These are phyloP conservation scores for Ephydatia muelleri DNA, from an alignment of 37 sponge, comb jelly and placozoan species.

Conservation along the genomic window DNA sequence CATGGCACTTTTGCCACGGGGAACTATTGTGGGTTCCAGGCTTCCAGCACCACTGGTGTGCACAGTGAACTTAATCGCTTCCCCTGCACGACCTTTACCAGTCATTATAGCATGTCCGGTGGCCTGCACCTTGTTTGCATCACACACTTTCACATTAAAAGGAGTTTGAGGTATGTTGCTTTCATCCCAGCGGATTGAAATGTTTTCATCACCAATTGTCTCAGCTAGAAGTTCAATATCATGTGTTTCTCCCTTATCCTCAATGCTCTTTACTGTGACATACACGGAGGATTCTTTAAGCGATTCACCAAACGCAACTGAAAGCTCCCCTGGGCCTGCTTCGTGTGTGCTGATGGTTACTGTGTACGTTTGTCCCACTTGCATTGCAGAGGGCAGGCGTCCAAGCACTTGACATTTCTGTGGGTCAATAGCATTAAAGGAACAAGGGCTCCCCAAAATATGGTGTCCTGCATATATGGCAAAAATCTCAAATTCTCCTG, in stretches of 20 bases:
- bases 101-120: constrained; percentile 14
- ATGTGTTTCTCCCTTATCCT: constrained; percentile 26
- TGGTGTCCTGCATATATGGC: constrained; percentile 52
- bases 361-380: constrained; percentile 27
- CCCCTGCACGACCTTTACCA: constrained; percentile 55
- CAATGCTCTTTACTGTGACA: not conserved
- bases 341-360: constrained; percentile 41
- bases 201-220: constrained; percentile 12
- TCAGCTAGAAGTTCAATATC: constrained; percentile 29
- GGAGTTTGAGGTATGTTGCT: constrained; percentile 56
- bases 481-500: constrained; percentile 48
- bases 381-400: constrained; percentile 33
- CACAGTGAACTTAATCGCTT: constrained; percentile 58
- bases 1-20: constrained; percentile 55
- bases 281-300: not conserved
- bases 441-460: constrained; percentile 66
- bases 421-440: constrained; percentile 60
- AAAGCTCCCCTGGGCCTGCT: constrained; percentile 34
- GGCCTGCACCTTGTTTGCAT: constrained; percentile 43
- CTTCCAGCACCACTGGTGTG: constrained; percentile 46
- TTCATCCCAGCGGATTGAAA: constrained; percentile 42
- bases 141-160: constrained; percentile 51
- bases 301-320: not conserved
- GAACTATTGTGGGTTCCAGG: constrained; percentile 45
- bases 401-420: constrained; percentile 51